Base-by-base conservation (phyloP, 2,797 vertebrate genomes). In the Xenops minutus region DNA sequence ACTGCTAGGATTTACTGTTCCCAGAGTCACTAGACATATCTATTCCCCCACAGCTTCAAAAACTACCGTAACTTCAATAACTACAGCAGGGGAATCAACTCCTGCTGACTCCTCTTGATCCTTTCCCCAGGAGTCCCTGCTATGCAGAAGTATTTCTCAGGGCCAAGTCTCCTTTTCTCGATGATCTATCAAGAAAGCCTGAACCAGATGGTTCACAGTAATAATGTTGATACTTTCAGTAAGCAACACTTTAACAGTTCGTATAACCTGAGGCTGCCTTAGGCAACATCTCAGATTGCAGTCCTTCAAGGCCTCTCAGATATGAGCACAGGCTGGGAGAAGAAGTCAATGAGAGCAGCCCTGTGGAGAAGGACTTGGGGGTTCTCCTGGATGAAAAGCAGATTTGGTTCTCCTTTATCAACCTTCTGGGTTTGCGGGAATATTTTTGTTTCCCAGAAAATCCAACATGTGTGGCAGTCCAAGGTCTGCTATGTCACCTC, bases 81-180 rank as follows among this genome's bases (percentile, higher is more conserved):
- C 43, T 81, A 19, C 43, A 67, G 27, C 18, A 32, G 29, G 30
- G n/a, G n/a, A 86, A 80, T 61, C 52, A 67, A 61, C 23, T 26
- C 37, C 75, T 74, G n/a, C 41, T 83, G 87, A 52, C 34, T 92
- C 83, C 56, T 62, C 59, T 83, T 96, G 61, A 79, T 94, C 49
- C 13, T 93, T 91, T 89, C 85, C 89, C 39, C 56, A 46, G 89
- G 37, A 88, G 37, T 54, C 27, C 24, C 21, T 89, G 49, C 26
- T 58, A 64, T 54, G 27, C 44, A 85, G 56, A 58, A 86, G 2
- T 20, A 75, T 84, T 93, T 90, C 66, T 88, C 54, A 51, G 58
- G 64, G 46, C 51, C 92, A 76, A 62, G 14, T 78, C n/a, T 84
- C n/a, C 29, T 80, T 71, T 93, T 88, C 64, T 62, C 43, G 62